phyloP scores from a whole-genome alignment of 1,140 invertebrate genomes.

The Caligus rogercresseyi region DNA sequence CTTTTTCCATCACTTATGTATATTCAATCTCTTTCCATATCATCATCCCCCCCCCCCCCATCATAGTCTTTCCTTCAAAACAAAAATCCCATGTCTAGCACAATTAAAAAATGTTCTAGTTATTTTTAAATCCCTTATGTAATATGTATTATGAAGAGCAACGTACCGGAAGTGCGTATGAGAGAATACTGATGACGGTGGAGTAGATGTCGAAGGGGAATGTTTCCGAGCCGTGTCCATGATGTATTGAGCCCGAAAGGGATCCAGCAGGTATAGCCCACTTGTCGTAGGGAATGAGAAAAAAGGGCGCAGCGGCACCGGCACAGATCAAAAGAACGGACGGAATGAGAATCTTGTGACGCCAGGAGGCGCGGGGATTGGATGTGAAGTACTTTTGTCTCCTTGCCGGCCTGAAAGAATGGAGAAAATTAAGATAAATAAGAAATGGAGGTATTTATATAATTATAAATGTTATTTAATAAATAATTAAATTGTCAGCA shows the following conservation, averaged over 20 bases:
- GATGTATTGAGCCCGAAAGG: not conserved
- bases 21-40: too few relatives aligned
- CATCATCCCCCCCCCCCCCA: too few relatives aligned
- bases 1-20: too few relatives aligned
- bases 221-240: slow-evolving; percentile 1
- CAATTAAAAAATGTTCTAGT: too few relatives aligned
- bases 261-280: not conserved
- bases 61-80: too few relatives aligned
- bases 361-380: not conserved
- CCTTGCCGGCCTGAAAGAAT: slow-evolving; percentile 10
- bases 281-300: not conserved
- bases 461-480: not conserved
- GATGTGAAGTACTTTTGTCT: slow-evolving; percentile 6
- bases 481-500: too few relatives aligned
- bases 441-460: not conserved
- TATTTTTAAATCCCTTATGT: too few relatives aligned
- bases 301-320: slow-evolving; percentile 12
- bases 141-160: too few relatives aligned
- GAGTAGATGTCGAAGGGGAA: slow-evolving; percentile 14
- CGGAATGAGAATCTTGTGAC: slow-evolving; percentile 8
- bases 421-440: not conserved
- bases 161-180: slow-evolving; percentile 8
- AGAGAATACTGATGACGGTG: slow-evolving; percentile 6
- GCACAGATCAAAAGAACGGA: slow-evolving; percentile 5
- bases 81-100: too few relatives aligned